Base-by-base conservation (phyloP, 2,888 invertebrate species). In the Tiliacea aurago region DNA sequence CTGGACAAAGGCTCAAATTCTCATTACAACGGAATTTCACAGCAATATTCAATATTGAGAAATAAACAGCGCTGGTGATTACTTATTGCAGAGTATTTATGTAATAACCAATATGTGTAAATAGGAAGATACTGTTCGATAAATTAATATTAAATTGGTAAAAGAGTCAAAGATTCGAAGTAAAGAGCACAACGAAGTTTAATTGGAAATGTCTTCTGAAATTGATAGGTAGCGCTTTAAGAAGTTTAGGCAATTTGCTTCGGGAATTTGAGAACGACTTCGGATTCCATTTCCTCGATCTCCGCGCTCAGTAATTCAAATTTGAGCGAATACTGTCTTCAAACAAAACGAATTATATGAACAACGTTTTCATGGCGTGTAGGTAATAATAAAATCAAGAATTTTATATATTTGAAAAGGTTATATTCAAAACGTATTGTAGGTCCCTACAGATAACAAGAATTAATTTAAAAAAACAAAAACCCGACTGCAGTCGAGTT, bases 171-270 rank as follows among this genome's bases (percentile, higher is more conserved):
- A 78, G 69, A 75, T 78, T 70, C 75, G 65, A 76, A 80, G 90
- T 85, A 87, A 90, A 90, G 85, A 85, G 88, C 88, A 87, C 84
- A 84, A 84, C 88, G 84, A 95, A 95, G 95, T 95, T 95, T 94
- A 95, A 96, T 95, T 95, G 93, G 92, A 94, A 95, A 93, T 90
- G 94, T 94, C 94, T 92, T 90, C 90, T 91, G 91, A 93, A 93
- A 94, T 92, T 93, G 93, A 93, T 93, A 91, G 93, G 91, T 90
- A 87, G 90, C 89, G 88, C 86, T 88, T 90, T 90, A 88, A 91
- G 84, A 93, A 93, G 91, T 93, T 93, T 87, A 91, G 87, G 90
- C 91, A 93, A 94, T 93, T 94, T 93, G 90, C 91, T 91, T 90
- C 84, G 88, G 84, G 89, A 92, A 91, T 90, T 89, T 88, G 89